Base-by-base conservation (phyloP, 2,797 vertebrate genomes). In the Clangula hyemalis region DNA sequence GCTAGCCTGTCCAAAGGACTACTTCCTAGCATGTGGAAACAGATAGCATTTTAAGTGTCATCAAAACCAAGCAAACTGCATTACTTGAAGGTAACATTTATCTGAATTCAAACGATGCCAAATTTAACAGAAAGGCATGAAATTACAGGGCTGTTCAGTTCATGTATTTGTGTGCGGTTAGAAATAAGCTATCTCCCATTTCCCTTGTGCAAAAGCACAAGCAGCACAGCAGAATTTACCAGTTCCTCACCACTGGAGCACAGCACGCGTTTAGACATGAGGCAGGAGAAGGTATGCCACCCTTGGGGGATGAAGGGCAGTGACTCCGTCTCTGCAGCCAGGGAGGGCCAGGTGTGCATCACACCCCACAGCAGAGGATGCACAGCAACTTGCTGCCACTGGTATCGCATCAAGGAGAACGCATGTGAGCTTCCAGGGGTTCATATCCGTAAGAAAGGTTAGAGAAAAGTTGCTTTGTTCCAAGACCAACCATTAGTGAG, bases 301-400 rank as follows among this genome's bases (percentile, higher is more conserved):
- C 24, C 54, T 9, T 19, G 4, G 20, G 38, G 4, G 22, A 12
- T 0, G 13, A 27, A 53, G 21, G 20, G 2, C 69, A 41, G 56
- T 30, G 39, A 25, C 11, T 38, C 2, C 30, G 9, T 2, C 36
- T 36, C 38, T 45, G 10, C 4, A 11, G 53, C 38, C 20, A 6
- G 0, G 4, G 20, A 34, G 32, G 12, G 17, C 14, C 1, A 0
- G 32, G 19, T 2, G 27, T 24, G 11, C 34, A 27, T 28, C 16
- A 3, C 13, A 58, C 8, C 39, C 64, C 57, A 54, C 6, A 0
- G 5, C 36, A 27, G 66, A 2, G 0, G 36, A 38, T 19, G 34
- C 54, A 19, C 0, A 5, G 69, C 39, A 61, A 45, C 47, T 72
- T 38, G 39, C 34, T 66, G 58, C 34, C 25, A 11, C 24, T 8